Evolutionary conservation across 1,140 invertebrate genomes (phyloP).

Genomic region (Stegodyphus dumicola): DNA sequence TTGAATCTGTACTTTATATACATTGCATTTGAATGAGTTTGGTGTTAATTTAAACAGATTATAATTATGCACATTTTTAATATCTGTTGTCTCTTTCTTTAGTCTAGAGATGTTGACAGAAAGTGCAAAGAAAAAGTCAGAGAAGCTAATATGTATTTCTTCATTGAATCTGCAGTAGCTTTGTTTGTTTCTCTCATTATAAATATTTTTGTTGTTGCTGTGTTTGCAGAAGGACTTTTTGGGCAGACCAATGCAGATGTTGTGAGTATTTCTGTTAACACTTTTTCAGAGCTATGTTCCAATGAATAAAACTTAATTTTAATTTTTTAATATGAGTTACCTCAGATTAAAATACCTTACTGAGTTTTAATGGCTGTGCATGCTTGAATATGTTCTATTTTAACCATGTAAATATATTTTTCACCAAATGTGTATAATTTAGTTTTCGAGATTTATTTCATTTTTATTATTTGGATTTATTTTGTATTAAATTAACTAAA

Average conservation of each 20-base stretch:
- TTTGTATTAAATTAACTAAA: too few relatives aligned
- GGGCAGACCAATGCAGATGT: constrained; percentile 78
- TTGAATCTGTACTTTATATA: neutral
- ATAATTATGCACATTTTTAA: neutral
- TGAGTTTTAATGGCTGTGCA: too few relatives aligned
- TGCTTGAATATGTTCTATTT: too few relatives aligned
- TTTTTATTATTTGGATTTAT: too few relatives aligned
- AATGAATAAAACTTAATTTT: too few relatives aligned
- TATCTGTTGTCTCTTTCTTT: constrained; percentile 48
- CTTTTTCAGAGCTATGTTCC: too few relatives aligned
- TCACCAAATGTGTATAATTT: too few relatives aligned
- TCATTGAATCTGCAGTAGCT: constrained; percentile 85
- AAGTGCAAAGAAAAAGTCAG: constrained; percentile 77
- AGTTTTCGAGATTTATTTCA: too few relatives aligned
- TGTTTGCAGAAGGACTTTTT: constrained; percentile 87
- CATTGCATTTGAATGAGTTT: neutral
- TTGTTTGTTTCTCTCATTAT: constrained; percentile 88
- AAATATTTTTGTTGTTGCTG: constrained; percentile 89
- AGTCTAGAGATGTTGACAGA: constrained; percentile 86
- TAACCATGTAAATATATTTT: too few relatives aligned
- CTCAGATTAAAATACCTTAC: too few relatives aligned
- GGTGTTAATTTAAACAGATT: neutral
- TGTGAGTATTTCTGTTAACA: constrained; percentile 71
- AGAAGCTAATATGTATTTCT: constrained; percentile 91
- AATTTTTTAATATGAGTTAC: too few relatives aligned